Evolutionary conservation across 2,797 vertebrate species (phyloP).

Genomic region (Poeciliopsis infans): DNA sequence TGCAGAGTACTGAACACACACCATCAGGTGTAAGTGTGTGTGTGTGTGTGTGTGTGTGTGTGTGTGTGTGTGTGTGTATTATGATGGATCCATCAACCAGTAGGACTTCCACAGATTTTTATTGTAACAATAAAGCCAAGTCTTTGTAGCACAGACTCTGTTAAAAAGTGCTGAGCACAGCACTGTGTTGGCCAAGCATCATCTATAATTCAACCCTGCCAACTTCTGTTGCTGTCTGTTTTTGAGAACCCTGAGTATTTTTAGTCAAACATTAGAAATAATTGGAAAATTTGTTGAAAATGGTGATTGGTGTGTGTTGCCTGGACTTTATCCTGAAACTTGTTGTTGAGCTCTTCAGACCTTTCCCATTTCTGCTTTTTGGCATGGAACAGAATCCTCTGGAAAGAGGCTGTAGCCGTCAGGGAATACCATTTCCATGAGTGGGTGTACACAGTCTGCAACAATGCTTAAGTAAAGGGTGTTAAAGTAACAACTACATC

Average conservation of each 20-base stretch:
- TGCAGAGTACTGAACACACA: too few relatives aligned
- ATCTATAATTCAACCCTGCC: slow-evolving; percentile 3
- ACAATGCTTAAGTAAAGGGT: background rate
- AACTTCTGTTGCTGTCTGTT: slow-evolving; percentile 8
- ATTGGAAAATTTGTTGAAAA: slow-evolving; percentile 10
- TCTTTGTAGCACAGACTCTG: slow-evolving; percentile 29
- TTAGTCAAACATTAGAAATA: slow-evolving; percentile 15
- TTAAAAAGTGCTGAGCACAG: slow-evolving; percentile 30
- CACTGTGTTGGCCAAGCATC: slow-evolving; percentile 21
- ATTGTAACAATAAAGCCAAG: slow-evolving; percentile 27
- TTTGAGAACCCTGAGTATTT: slow-evolving; percentile 7
- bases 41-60: too few relatives aligned
- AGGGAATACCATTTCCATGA: background rate
- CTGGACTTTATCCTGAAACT: slow-evolving; percentile 9
- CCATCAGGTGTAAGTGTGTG: too few relatives aligned
- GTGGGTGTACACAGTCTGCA: background rate
- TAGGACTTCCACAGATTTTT: slow-evolving; percentile 43
- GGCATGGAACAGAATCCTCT: background rate
- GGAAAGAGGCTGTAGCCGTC: background rate
- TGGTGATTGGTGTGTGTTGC: background rate
- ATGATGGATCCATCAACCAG: slow-evolving; percentile 31
- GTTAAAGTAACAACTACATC: background rate
- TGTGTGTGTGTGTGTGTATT: too few relatives aligned
- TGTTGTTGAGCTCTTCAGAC: background rate
- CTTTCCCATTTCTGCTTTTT: background rate